A percentile compares a stretch with the other conserved stretches of the same genome.
phyloP scores from a whole-genome alignment of 2,888 invertebrate species.

The Strigamia crassipes region DNA sequence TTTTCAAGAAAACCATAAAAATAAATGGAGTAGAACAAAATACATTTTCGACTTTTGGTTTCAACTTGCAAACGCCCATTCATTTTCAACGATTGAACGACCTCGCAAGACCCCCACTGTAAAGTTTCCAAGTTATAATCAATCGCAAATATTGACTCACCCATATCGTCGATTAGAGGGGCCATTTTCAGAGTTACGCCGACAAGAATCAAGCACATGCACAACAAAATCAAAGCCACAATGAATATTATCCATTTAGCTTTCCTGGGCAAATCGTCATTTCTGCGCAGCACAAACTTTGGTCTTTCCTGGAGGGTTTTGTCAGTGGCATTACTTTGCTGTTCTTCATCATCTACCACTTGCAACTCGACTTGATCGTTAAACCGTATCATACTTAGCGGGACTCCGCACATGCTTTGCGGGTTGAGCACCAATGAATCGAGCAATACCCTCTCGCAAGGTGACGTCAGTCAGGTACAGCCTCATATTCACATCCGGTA shows the following conservation, averaged over 20 bases:
- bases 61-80: not conserved
- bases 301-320: conserved; percentile 1
- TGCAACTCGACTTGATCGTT: conserved; percentile 37
- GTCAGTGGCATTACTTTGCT: not conserved
- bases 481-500: conserved; percentile 30
- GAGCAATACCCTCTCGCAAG: not conserved
- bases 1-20: not conserved
- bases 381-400: not conserved
- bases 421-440: not conserved
- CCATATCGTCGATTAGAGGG: conserved; percentile 93
- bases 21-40: conserved; percentile 8
- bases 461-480: conserved; percentile 20
- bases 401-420: conserved; percentile 12
- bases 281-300: not conserved
- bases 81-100: not conserved
- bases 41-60: not conserved
- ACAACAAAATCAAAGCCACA: conserved; percentile 82
- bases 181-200: conserved; percentile 92
- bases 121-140: not conserved
- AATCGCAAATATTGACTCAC: conserved; percentile 67
- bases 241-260: conserved; percentile 90
- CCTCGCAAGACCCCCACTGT: not conserved
- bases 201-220: conserved; percentile 86
- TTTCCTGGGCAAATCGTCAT: conserved; percentile 68
- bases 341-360: not conserved